Evolutionary conservation across 2,797 vertebrate genomes (phyloP), one percentile per base, ranked within the genome.

Genomic region (Sebastes iracundus): DNA sequence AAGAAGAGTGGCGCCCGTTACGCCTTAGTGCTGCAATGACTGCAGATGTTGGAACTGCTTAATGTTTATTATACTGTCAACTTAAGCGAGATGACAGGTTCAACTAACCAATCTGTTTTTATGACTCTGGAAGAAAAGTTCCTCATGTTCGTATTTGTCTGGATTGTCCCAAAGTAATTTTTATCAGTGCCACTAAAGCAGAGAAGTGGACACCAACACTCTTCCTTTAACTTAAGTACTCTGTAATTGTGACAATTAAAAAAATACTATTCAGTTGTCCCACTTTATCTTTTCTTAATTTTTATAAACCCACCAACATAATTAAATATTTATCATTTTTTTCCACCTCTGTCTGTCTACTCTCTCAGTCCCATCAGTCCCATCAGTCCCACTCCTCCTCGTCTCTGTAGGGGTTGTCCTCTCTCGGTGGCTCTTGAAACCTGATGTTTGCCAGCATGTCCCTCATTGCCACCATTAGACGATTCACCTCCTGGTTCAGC

Each of bases 401-500:
- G 0, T 97, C 97, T 23, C 95, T 96, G 83, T 98, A 97, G 0
- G 95, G 95, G 88, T 97, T 96, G 90, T 99, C 97, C 0, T 99
- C 98, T 1, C 92, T 95, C 0, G 97, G 97, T 0, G 96, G 97
- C 80, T 99, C 98, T 75, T 97, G 97, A 87, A 99, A 98, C 88
- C 97, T 96, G 92, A 99, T 99, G 93, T 99, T 99, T 30, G 97
- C 98, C 95, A 99, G 94, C 97, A 99, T 98, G 95, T 99, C 98
- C 22, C 98, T 96, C 96, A 99, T 98, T 10, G 98, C 98, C 46
- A 97, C 96, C 98, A 99, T 99, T 11, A 99, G 96, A 75, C 97
- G 94, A 90, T 99, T 98, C 78, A 99, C 96, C 79, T 98, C 98
- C 80, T 98, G 97, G 95, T 99, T 97, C 7, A 96, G 96, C 87